Evolutionary conservation across 2,888 invertebrate genomes (phyloP), one percentile per base, ranked within the genome.

Genomic region (Mechanitis mazaeus): DNA sequence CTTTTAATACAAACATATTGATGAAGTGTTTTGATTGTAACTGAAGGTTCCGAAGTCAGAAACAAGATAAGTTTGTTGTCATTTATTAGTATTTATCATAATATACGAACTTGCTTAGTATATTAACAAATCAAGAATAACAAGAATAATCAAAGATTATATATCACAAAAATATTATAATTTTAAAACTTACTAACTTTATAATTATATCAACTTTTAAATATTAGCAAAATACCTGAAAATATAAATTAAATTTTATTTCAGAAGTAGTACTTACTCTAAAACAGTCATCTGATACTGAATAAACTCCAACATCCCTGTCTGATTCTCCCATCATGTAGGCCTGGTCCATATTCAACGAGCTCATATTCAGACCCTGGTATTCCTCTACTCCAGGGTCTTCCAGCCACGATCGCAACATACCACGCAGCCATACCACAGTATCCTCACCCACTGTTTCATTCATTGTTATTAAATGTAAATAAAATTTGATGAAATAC

Each of bases 231-330:
- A 7, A 11, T 11, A 9, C 9, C 11, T 9, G 42, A 3, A 9
- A 42, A 5, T 35, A 42, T 11, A 2, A 42, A 42, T 9, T 11
- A 42, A 11, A 9, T 42, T 9, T 42, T 9, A 42, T 3, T 2
- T 7, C 42, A 11, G 11, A 20, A 20, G 20, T 20, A 20, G 45
- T 38, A 84, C 91, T 91, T 81, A 95, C 95, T 81, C 91, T 87
- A 75, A 93, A 91, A 74, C 95, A 95, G 72, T 95, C 94, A 60
- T 93, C 92, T 28, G 94, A 94, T 0, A 94, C 91, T 33, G 91
- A 87, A 74, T 95, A 95, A 3, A 95, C 83, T 74, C 91, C 92
- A 11, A 91, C 84, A 63, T 79, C 77, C 5, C 74, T 75, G 31
- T 83, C 83, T 11, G 86, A 78, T 59, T 67, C 70, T 45, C 91